Percentiles rank a stretch among this genome's conserved stretches.
These are phyloP conservation scores for Phaonia tiefii DNA, from an alignment of 2,888 invertebrate species.

Conservation along the genomic window DNA sequence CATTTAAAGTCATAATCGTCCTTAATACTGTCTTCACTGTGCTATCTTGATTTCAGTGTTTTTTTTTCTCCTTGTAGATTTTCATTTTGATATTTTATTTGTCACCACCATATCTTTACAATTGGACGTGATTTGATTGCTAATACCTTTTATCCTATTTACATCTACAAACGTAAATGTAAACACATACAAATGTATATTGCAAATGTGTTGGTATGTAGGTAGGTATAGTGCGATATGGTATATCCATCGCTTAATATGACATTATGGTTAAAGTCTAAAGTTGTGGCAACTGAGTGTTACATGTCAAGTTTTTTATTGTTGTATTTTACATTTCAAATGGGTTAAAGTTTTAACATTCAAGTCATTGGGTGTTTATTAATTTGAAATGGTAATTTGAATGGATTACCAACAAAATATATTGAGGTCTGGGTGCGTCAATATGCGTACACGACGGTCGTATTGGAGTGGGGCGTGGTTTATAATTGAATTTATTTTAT, in stretches of 20 bases:
- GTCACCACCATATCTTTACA: conserved; percentile 22
- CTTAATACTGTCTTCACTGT: conserved; percentile 9
- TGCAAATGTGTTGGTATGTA: not conserved
- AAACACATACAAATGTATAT: not conserved
- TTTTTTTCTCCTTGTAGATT: conserved; percentile 22
- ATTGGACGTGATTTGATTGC: conserved; percentile 27
- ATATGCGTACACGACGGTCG: too few relatives aligned
- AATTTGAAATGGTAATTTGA: too few relatives aligned
- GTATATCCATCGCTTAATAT: not conserved
- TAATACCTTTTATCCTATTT: conserved; percentile 27
- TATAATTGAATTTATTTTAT: too few relatives aligned
- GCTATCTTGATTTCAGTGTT: conserved; percentile 16
- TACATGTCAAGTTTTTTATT: too few relatives aligned
- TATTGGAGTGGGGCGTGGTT: too few relatives aligned
- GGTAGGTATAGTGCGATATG: not conserved
- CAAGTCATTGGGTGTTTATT: too few relatives aligned
- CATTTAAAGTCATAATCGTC: conserved; percentile 41
- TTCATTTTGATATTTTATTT: conserved; percentile 25
- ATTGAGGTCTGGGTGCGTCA: too few relatives aligned
- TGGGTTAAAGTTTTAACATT: too few relatives aligned
- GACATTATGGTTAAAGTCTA: not conserved
- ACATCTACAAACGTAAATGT: not conserved
- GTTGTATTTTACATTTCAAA: too few relatives aligned
- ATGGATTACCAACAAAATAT: too few relatives aligned
- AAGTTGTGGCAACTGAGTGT: not conserved